Evolutionary conservation across 1,140 invertebrate genomes (phyloP).

Genomic region (Cherax destructor): DNA sequence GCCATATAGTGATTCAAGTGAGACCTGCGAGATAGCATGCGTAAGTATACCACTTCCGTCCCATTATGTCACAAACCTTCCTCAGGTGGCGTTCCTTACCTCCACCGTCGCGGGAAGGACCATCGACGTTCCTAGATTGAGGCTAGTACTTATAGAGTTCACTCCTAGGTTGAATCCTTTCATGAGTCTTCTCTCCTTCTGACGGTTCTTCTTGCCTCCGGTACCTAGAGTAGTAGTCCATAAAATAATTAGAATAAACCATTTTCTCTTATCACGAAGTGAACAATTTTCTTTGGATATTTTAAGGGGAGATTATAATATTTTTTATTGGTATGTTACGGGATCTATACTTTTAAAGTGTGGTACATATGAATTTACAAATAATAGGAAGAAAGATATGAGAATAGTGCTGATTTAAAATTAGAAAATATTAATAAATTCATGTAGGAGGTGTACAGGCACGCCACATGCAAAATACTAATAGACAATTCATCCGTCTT

Average conservation of each 20-base stretch:
- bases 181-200: slow-evolving; percentile 93
- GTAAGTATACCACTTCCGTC: slow-evolving; percentile 8
- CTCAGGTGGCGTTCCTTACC: slow-evolving; percentile 44
- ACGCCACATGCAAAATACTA: background rate
- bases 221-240: slow-evolving; percentile 79
- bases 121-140: slow-evolving; percentile 52
- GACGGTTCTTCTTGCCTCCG: slow-evolving; percentile 93
- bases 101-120: slow-evolving; percentile 59
- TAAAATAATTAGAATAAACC: slow-evolving; percentile 25
- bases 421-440: slow-evolving; percentile 2
- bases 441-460: background rate
- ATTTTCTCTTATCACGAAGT: background rate
- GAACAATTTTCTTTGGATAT: background rate
- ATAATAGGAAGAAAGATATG: slow-evolving; percentile 47
- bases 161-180: slow-evolving; percentile 91
- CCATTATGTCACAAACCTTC: slow-evolving; percentile 30
- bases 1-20: slow-evolving; percentile 15
- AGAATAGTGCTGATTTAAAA: slow-evolving; percentile 34
- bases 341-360: background rate
- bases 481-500: background rate
- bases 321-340: background rate
- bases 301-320: background rate
- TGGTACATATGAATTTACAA: background rate
- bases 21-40: background rate
- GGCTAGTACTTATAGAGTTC: slow-evolving; percentile 39